Evolutionary conservation across 1,140 invertebrate genomes (phyloP).

Genomic region (Microplitis mediator): DNA sequence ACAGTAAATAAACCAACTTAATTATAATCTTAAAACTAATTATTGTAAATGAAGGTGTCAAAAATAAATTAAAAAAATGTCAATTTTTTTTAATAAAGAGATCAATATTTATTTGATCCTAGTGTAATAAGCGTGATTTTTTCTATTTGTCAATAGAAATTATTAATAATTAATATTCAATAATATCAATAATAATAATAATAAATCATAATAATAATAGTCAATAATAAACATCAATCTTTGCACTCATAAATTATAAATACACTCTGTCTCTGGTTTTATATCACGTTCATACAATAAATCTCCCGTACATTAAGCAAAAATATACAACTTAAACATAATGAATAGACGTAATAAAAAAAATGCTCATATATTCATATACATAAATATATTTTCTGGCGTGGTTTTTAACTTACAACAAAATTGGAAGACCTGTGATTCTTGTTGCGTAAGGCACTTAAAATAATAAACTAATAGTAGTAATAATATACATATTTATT

Average conservation of each 20-base stretch:
- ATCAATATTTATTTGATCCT: constrained; percentile 62
- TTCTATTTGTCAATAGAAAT: constrained; percentile 55
- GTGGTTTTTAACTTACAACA: constrained; percentile 12
- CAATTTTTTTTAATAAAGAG: constrained; percentile 51
- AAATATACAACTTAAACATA: constrained; percentile 13
- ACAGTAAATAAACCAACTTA: too few species aligned
- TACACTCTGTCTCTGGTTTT: constrained; percentile 41
- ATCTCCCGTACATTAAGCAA: constrained; percentile 26
- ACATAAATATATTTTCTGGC: background rate
- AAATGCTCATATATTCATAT: background rate
- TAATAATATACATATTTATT: constrained; percentile 34
- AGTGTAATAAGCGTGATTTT: constrained; percentile 59
- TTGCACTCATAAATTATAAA: constrained; percentile 60
- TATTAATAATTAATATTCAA: constrained; percentile 39
- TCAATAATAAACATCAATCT: constrained; percentile 42
- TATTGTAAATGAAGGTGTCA: background rate
- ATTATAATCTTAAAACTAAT: background rate
- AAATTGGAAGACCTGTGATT: constrained; percentile 63
- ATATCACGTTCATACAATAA: constrained; percentile 36
- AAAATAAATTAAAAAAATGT: constrained; percentile 14
- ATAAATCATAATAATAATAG: background rate
- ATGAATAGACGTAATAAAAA: constrained; percentile 7
- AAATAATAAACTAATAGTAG: constrained; percentile 42
- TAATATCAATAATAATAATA: too few species aligned
- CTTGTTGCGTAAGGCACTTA: constrained; percentile 64